Evolutionary conservation across 2,888 invertebrate genomes (phyloP).

Genomic region (Marronus borbonicus): DNA sequence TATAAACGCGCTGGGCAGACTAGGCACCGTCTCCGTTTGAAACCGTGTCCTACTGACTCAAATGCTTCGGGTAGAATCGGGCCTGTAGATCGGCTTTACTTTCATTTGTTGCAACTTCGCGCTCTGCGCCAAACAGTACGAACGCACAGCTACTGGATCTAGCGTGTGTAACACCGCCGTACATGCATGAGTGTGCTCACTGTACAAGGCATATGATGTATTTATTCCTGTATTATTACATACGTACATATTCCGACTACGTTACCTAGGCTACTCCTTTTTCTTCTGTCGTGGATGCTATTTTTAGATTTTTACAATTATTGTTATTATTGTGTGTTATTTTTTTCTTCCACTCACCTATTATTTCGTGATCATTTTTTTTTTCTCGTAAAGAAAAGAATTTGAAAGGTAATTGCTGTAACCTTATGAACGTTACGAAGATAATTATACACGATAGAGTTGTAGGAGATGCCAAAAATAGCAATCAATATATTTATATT

Average conservation of each 20-base stretch:
- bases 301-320: slow-evolving; percentile 1
- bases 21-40: slow-evolving; percentile 46
- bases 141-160: slow-evolving; percentile 61
- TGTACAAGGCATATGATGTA: background rate
- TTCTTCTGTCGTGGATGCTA: background rate
- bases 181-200: background rate
- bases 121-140: slow-evolving; percentile 38
- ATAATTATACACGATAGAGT: too few species aligned
- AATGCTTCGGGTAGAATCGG: slow-evolving; percentile 76
- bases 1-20: slow-evolving; percentile 42
- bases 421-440: too few species aligned
- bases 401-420: slow-evolving; percentile 15
- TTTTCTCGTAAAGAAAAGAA: background rate
- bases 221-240: slow-evolving; percentile 10
- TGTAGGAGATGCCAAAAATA: too few species aligned
- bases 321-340: background rate
- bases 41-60: slow-evolving; percentile 78
- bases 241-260: background rate
- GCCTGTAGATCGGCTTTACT: slow-evolving; percentile 65
- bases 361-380: slow-evolving; percentile 1
- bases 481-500: too few species aligned
- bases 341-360: background rate
- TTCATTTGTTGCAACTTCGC: slow-evolving; percentile 58
- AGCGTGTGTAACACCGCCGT: background rate
- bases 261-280: background rate